Conservation (phyloP, 2,888 invertebrate genomes). For the Eulithis testata region DNA sequence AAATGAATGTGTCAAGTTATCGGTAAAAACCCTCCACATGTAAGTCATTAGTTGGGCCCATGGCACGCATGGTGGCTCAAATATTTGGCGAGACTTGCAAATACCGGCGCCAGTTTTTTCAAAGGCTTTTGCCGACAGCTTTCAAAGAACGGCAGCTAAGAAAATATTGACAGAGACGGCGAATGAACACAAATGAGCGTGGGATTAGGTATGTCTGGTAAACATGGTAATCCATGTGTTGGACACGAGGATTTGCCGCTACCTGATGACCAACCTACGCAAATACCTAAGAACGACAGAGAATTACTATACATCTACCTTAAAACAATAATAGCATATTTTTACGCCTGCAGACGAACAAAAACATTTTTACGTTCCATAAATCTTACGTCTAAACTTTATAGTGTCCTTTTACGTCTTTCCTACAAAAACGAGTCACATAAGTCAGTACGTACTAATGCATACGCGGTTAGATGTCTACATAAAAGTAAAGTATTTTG, state of each 20-base stretch:
- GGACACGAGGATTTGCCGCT: constrained; percentile 37
- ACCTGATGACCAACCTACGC: constrained; percentile 29
- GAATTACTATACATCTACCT: constrained; percentile 2
- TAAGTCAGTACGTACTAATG: too few relatives aligned
- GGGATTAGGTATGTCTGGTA: constrained; percentile 65
- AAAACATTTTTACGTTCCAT: too few relatives aligned
- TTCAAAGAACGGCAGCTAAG: constrained; percentile 69
- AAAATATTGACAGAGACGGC: constrained; percentile 76
- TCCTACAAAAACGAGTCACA: too few relatives aligned
- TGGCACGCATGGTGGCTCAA: constrained; percentile 63
- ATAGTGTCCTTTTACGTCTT: too few relatives aligned
- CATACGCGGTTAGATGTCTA: too few relatives aligned
- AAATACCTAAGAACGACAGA: constrained; percentile 13
- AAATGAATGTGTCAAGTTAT: constrained; percentile 53
- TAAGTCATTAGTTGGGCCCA: constrained; percentile 76
- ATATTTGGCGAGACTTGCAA: constrained; percentile 79
- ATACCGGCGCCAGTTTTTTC: constrained; percentile 69
- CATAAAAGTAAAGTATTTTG: not conserved
- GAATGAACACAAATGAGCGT: constrained; percentile 81
- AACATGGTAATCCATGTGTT: constrained; percentile 43
- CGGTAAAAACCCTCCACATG: constrained; percentile 70
- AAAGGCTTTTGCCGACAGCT: constrained; percentile 55
- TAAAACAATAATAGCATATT: constrained; percentile 1
- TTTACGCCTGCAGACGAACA: too few relatives aligned
- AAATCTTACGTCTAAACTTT: too few relatives aligned